Evolutionary conservation across 2,113 vertebrate genomes (phyloP), one percentile per base, ranked within the genome.

Genomic region (Mastomys coucha): DNA sequence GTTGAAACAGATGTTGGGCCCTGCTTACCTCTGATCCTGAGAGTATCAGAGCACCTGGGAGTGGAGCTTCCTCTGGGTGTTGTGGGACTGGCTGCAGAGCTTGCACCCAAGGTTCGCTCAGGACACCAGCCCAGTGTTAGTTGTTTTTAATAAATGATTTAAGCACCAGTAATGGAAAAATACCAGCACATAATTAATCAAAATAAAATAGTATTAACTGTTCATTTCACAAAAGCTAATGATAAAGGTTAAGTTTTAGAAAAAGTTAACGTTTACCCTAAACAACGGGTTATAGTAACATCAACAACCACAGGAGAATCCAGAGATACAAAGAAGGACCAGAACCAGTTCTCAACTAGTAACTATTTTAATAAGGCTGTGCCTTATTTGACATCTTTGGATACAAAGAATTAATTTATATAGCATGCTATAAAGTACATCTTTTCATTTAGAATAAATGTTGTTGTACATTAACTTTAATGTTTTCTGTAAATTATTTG

Each of bases 361-460:
- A 51, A 80, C 56, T 91, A 81, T 45, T 86, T 80, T 67, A 63
- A 39, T 69, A 76, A 93, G 31, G 28, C 13, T 16, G 1, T 60
- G 31, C 39, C n/a, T 84, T 33, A 26, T 28, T 82, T 56, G 56
- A 39, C 19, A 22, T 7, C 24, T 45, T 42, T 36, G 45, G 11
- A 22, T 45, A 75, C 28, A 60, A n/a, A 80, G 45, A 39, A 36
- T 56, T 11, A 76, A 53, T 78, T 63, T 11, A 67, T 0, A 22
- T 28, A 65, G 8, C n/a, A 81, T 11, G 76, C 67, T 87, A 31
- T 39, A 39, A 91, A 76, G 17, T 53, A 36, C 16, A 22, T 31
- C 33, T 22, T 92, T 92, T 69, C 51, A 53, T 89, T 97, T 91
- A 76, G 28, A 56, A n/a, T 24, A 70, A 95, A 75, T 63, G 2